Conservation (phyloP, 1,140 invertebrate genomes). For the Galleria mellonella region DNA sequence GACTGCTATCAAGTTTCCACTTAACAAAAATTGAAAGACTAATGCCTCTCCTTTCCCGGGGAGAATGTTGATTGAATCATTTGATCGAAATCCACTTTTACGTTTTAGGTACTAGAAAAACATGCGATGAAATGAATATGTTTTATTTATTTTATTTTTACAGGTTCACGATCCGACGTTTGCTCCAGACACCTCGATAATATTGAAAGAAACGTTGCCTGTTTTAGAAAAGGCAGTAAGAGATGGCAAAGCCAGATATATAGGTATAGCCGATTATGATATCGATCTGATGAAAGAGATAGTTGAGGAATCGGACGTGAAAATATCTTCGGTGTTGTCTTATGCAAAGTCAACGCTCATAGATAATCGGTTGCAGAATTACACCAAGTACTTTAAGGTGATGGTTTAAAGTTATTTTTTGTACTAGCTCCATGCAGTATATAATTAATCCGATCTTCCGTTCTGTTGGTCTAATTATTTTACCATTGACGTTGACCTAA, state of each 20-base stretch:
- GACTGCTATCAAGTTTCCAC: too few species aligned
- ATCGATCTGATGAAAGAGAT: constrained; percentile 84
- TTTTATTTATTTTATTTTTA: constrained; percentile 3
- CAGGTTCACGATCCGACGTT: constrained; percentile 96
- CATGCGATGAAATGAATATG: too few species aligned
- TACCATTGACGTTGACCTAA: too few species aligned
- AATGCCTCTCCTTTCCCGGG: too few species aligned
- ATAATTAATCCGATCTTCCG: too few species aligned
- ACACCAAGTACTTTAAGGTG: constrained; percentile 85
- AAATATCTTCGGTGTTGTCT: constrained; percentile 83
- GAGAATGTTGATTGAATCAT: too few species aligned
- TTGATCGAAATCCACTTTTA: too few species aligned
- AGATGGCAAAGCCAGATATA: constrained; percentile 86
- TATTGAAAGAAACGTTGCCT: constrained; percentile 91
- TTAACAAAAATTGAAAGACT: too few species aligned
- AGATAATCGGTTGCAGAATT: constrained; percentile 85
- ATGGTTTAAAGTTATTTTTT: neutral
- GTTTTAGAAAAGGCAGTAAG: constrained; percentile 82
- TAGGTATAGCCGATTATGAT: constrained; percentile 93
- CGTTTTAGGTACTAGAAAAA: too few species aligned
- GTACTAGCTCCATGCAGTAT: too few species aligned
- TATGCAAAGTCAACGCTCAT: constrained; percentile 88
- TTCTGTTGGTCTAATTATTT: too few species aligned
- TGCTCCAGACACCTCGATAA: constrained; percentile 82
- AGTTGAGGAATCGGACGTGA: constrained; percentile 79